Evolutionary conservation across 2,113 vertebrate genomes (phyloP).

Genomic region (Hipposideros armiger): DNA sequence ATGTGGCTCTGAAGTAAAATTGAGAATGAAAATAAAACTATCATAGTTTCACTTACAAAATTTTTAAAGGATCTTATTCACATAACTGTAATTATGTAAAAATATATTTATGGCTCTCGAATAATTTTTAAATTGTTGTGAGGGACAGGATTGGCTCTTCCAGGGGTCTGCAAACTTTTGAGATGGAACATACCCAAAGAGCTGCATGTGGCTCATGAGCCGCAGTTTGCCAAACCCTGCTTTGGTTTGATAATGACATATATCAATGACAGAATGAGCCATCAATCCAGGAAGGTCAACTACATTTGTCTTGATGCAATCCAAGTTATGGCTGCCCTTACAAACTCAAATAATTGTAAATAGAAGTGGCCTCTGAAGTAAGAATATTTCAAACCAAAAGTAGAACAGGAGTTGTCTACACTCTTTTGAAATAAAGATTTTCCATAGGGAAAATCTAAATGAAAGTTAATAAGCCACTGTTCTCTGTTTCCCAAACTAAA

Average conservation of each 20-base stretch:
- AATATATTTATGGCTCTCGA: too few relatives aligned
- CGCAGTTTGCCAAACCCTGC: too few relatives aligned
- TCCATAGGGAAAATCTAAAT: conserved; percentile 52
- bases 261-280: background rate
- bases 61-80: too few relatives aligned
- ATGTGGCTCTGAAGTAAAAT: too few relatives aligned
- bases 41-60: too few relatives aligned
- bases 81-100: too few relatives aligned
- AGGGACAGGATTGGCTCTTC: too few relatives aligned
- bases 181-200: too few relatives aligned
- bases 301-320: conserved; percentile 18
- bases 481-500: conserved; percentile 56
- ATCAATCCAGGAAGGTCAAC: background rate
- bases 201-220: too few relatives aligned
- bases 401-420: background rate
- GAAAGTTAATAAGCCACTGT: conserved; percentile 63
- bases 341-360: conserved; percentile 63
- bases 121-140: too few relatives aligned
- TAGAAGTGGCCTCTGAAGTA: conserved; percentile 51
- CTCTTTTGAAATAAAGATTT: conserved; percentile 53
- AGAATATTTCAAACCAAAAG: conserved; percentile 48
- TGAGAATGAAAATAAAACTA: too few relatives aligned
- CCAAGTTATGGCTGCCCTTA: conserved; percentile 28
- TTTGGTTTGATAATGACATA: conserved; percentile 42
- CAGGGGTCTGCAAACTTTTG: too few relatives aligned